A percentile compares a stretch with the other conserved stretches of the same genome.
These are phyloP conservation scores for Leptodactylus fallax DNA, from an alignment of 2,797 vertebrate species.

Conservation along the genomic window DNA sequence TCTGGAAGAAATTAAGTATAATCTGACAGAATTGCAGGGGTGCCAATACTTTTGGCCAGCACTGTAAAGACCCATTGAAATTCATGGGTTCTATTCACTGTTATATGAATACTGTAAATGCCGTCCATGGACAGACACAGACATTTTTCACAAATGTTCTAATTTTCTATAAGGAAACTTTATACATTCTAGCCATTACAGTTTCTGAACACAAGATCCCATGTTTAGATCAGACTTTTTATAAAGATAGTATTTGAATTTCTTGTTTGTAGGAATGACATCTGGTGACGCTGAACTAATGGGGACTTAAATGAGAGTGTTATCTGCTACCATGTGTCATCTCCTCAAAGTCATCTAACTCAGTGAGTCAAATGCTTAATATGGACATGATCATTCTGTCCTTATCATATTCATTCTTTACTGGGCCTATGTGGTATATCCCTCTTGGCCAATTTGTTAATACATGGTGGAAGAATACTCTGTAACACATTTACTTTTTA, in stretches of 20 bases:
- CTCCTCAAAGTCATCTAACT: not conserved
- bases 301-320: not conserved
- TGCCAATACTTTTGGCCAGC: no score
- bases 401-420: not conserved
- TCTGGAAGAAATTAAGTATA: no score
- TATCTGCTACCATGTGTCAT: constrained; percentile 23
- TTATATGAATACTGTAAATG: no score
- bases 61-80: no score
- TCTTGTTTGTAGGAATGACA: not conserved
- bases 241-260: not conserved
- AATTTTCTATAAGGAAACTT: not conserved
- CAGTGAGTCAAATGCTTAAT: constrained; percentile 9
- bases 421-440: not conserved
- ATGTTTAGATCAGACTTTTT: not conserved
- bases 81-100: no score
- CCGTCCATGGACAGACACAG: no score
- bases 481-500: no score
- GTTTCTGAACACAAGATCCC: not conserved
- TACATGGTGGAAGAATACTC: not conserved
- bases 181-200: not conserved
- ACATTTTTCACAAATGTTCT: no score
- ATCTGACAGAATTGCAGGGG: no score
- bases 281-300: not conserved
- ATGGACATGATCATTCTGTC: not conserved
- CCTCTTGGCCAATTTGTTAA: not conserved